Evolutionary conservation across 2,888 invertebrate genomes (phyloP).

Genomic region (Brachynemurus nebulosus): DNA sequence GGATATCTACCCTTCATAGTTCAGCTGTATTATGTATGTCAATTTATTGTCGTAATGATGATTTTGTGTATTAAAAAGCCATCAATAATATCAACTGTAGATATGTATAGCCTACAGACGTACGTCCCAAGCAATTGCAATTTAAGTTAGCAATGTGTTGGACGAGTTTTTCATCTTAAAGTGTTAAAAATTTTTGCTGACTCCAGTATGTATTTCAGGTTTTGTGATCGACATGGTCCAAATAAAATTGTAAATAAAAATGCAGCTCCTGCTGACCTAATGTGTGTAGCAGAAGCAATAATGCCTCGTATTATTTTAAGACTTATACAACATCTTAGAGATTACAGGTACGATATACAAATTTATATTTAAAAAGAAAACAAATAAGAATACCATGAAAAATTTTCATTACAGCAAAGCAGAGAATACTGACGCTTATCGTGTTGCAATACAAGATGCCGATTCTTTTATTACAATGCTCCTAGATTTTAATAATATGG

Average conservation of each 20-base stretch:
- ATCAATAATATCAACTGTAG: no score
- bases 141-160: no score
- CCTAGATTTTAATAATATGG: slow-evolving; percentile 90
- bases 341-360: slow-evolving; percentile 45
- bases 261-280: slow-evolving; percentile 70
- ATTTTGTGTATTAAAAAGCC: no score
- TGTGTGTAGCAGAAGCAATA: slow-evolving; percentile 85
- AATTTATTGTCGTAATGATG: no score
- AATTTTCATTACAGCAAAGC: slow-evolving; percentile 25
- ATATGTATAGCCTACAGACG: no score
- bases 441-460: slow-evolving; percentile 65
- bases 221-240: slow-evolving; percentile 87
- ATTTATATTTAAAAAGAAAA: background rate
- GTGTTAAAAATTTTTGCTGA: background rate
- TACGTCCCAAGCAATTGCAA: no score
- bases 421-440: slow-evolving; percentile 43
- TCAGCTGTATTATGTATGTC: no score
- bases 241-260: slow-evolving; percentile 65
- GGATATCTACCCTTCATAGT: no score
- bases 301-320: slow-evolving; percentile 86
- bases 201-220: slow-evolving; percentile 35
- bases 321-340: slow-evolving; percentile 80
- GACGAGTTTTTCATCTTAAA: background rate
- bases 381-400: background rate
- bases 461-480: slow-evolving; percentile 82